Conservation (phyloP, 1,140 invertebrate genomes). For the Lepidurus couesii region DNA sequence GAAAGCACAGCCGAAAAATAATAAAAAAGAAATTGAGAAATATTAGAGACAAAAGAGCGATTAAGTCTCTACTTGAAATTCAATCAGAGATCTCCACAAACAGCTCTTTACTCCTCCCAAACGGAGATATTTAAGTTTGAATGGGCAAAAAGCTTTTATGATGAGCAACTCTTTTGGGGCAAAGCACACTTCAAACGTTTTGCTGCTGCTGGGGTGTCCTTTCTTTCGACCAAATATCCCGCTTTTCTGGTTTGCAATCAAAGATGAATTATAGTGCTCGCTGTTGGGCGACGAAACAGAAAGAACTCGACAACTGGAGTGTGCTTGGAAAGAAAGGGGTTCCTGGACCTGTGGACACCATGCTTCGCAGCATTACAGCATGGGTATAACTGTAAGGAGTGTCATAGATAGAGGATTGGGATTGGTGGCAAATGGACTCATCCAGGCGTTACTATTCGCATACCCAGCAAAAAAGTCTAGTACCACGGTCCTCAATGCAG, state of each 20-base stretch:
- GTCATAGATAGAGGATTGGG: neutral
- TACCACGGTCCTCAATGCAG: neutral
- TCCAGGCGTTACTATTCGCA: neutral
- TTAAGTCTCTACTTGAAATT: neutral
- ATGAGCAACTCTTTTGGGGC: neutral
- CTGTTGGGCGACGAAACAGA: slow-evolving; percentile 12
- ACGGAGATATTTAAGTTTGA: neutral
- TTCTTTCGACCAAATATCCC: neutral
- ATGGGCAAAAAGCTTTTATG: neutral
- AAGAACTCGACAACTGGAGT: slow-evolving; percentile 2
- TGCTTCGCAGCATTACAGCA: neutral
- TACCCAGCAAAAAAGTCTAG: neutral
- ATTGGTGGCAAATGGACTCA: neutral
- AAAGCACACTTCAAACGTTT: neutral
- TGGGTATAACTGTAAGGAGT: neutral
- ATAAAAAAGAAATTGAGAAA: neutral
- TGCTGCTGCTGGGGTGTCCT: neutral
- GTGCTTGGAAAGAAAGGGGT: slow-evolving; percentile 16
- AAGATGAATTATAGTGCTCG: neutral
- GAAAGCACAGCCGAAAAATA: neutral
- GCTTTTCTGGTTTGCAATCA: neutral
- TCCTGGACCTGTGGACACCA: neutral
- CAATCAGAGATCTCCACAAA: neutral
- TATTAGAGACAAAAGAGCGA: neutral
- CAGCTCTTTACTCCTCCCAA: neutral